Conservation (phyloP, 2,888 invertebrate species). For the Melangyna quadrimaculata region DNA sequence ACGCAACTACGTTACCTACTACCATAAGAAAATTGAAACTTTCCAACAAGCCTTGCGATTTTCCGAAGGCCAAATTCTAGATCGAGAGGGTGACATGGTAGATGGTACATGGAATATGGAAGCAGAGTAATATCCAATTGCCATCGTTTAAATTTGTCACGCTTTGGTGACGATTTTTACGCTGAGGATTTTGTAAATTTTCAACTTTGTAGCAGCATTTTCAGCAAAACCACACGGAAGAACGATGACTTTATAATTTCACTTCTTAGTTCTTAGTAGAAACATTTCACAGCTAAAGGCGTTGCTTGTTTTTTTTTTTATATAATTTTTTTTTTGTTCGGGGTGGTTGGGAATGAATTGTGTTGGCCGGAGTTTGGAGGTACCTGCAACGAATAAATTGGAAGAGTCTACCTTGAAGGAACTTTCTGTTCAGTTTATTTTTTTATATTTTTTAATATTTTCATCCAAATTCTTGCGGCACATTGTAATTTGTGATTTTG, state of each 20-base stretch:
- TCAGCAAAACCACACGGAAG: conserved; percentile 37
- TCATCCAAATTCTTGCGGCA: conserved; percentile 26
- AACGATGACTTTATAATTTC: conserved; percentile 50
- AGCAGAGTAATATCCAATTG: conserved; percentile 53
- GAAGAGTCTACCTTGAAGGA: conserved; percentile 1
- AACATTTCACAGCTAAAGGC: conserved; percentile 25
- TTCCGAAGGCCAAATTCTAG: conserved; percentile 14
- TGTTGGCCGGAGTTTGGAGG: conserved; percentile 1
- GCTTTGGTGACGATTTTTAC: conserved; percentile 59
- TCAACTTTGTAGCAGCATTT: conserved; percentile 30
- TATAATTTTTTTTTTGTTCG: not conserved
- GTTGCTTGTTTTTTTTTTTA: conserved; percentile 15
- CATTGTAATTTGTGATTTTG: conserved; percentile 53
- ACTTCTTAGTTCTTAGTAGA: not conserved
- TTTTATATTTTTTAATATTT: not conserved
- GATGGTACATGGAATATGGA: not conserved
- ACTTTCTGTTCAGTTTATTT: not conserved
- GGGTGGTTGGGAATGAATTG: not conserved
- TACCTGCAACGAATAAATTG: conserved; percentile 31
- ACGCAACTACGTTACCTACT: not conserved
- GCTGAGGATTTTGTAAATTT: conserved; percentile 59
- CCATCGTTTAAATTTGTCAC: conserved; percentile 71
- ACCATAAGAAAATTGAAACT: conserved; percentile 55
- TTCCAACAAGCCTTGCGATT: conserved; percentile 26
- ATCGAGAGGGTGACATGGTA: conserved; percentile 11